Base-by-base conservation (phyloP, 92 coral and sea anemone genomes). In the Siderastrea siderea region DNA sequence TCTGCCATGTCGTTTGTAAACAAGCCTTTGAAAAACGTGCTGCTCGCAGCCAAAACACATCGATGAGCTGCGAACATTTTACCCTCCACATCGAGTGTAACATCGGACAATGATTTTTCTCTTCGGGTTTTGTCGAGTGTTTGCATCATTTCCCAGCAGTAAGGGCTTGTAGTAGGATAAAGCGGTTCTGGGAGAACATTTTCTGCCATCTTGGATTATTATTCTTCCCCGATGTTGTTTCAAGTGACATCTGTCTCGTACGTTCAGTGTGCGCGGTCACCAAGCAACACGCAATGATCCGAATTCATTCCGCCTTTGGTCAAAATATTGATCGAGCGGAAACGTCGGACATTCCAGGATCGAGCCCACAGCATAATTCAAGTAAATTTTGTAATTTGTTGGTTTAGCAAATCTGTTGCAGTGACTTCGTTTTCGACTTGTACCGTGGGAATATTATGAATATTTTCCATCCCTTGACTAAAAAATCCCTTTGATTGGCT, bases 1-100 rank as follows among this genome's bases (percentile, higher is more conserved):
- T 95, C 98, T 46, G 78, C 75, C 98, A 95, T 95, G 57, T 95
- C 94, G 89, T 63, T 93, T 5, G 91, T 88, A 79, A 95, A 95
- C 17, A 95, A 89, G 10, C 94, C 89, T 60, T 95, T 65, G 67
- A 95, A 95, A 75, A 90, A 95, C 74, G 76, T 71, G 84, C 96
- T 93, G 16, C 93, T 83, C 7, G 93, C 96, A 2, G 94, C 94
- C 67, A 95, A 85, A 13, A 95, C 83, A 57, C 90, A 83, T 67
- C 90, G 93, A 71, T 95, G 98, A 1, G 98, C 96, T 7, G 74
- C 55, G 68, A 95, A 95, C 88, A 65, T 83, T 79, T 91, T 78
- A 0, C 96, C 98, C 58, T 93, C 96, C 54, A 93, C 94, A 26
- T 84, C 70, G 17, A 95, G 79, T 2, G 93, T 78, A 45, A 95